phyloP scores from a whole-genome alignment of 2,888 invertebrate genomes.

The Drosophila nigritarsus region DNA sequence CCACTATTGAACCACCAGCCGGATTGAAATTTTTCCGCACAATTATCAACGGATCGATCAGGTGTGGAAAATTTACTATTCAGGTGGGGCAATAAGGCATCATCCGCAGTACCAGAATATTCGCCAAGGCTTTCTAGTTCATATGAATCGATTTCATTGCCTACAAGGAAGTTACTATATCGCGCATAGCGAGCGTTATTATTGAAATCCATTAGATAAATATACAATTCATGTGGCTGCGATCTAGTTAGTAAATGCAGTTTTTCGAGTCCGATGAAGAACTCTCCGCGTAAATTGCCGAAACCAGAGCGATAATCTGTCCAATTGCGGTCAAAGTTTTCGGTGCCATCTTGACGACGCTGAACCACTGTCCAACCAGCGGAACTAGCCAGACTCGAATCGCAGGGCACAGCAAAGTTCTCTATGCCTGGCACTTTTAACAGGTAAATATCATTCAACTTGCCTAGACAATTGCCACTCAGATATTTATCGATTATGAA shows the following conservation, averaged over 20 bases:
- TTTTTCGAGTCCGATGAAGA: slow-evolving; percentile 89
- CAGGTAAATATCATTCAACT: not conserved
- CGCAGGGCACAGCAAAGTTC: not conserved
- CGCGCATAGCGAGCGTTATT: slow-evolving; percentile 86
- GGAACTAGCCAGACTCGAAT: not conserved
- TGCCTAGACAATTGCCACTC: not conserved
- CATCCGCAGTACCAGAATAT: slow-evolving; percentile 87
- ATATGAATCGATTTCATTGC: slow-evolving; percentile 88
- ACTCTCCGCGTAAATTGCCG: slow-evolving; percentile 89
- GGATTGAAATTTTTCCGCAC: slow-evolving; percentile 88
- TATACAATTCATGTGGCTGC: slow-evolving; percentile 86
- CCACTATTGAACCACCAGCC: slow-evolving; percentile 76
- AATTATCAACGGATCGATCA: slow-evolving; percentile 86
- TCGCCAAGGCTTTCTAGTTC: slow-evolving; percentile 88
- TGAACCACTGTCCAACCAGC: slow-evolving; percentile 89
- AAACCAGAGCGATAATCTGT: slow-evolving; percentile 88
- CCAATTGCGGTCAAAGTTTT: slow-evolving; percentile 89
- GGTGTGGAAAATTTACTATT: slow-evolving; percentile 89
- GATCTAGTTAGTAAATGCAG: slow-evolving; percentile 85
- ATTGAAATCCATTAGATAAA: slow-evolving; percentile 88
- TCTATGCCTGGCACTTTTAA: not conserved
- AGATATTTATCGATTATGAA: not conserved
- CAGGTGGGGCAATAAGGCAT: slow-evolving; percentile 88
- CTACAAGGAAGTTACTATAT: slow-evolving; percentile 88
- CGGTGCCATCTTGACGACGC: slow-evolving; percentile 87